Evolutionary conservation across 2,888 invertebrate genomes (phyloP).

Genomic region (Yponomeuta evonymella): DNA sequence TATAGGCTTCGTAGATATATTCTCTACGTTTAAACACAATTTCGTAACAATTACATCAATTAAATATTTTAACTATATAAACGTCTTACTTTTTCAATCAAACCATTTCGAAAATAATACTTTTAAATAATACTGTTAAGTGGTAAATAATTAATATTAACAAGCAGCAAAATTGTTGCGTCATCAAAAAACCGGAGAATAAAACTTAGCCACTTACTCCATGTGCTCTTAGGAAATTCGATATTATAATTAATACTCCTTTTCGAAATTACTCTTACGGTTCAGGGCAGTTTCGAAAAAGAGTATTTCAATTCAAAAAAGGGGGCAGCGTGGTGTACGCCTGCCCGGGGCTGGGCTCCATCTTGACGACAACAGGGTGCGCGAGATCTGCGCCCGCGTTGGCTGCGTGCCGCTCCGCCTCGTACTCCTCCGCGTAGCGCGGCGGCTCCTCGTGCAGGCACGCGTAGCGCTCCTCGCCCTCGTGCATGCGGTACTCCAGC

Average conservation of each 20-base stretch:
- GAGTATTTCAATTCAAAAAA: conserved; percentile 84
- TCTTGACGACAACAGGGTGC: conserved; percentile 72
- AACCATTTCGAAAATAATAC: not conserved
- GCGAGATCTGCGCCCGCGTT: conserved; percentile 37
- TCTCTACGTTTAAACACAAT: not conserved
- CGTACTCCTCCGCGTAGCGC: conserved; percentile 78
- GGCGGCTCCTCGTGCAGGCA: conserved; percentile 68
- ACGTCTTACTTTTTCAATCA: too few species aligned
- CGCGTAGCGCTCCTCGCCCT: conserved; percentile 66
- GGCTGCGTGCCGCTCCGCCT: conserved; percentile 55
- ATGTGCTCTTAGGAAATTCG: not conserved
- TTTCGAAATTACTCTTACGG: conserved; percentile 65
- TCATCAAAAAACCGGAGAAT: not conserved
- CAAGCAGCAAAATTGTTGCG: not conserved
- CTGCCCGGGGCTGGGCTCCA: conserved; percentile 76
- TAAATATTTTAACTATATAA: too few species aligned
- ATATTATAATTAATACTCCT: conserved; percentile 53
- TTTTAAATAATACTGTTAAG: not conserved
- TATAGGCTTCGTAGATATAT: not conserved
- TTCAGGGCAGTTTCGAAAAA: conserved; percentile 71
- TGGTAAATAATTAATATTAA: not conserved
- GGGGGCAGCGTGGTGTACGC: conserved; percentile 83
- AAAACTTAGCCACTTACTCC: not conserved
- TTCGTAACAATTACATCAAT: not conserved
- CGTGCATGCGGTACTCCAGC: conserved; percentile 59